phyloP scores from a whole-genome alignment of 2,888 invertebrate species.

The Tetranychus truncatus region DNA sequence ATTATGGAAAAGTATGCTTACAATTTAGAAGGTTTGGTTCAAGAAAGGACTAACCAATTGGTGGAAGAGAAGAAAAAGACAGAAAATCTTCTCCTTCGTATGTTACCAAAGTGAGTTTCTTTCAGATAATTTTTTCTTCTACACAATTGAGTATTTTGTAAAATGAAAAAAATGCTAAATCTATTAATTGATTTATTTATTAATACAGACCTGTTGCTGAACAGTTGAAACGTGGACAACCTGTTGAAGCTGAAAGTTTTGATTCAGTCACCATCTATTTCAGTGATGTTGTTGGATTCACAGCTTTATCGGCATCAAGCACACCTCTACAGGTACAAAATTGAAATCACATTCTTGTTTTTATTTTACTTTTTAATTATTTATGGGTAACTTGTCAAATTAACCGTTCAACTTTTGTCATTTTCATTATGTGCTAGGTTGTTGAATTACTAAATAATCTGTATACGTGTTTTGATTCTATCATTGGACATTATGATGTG shows the following conservation, averaged over 20 bases:
- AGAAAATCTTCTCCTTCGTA: conserved; percentile 59
- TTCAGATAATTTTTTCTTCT: background rate
- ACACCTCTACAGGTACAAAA: conserved; percentile 49
- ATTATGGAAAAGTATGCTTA: conserved; percentile 82
- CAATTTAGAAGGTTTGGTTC: conserved; percentile 61
- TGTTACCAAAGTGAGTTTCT: conserved; percentile 54
- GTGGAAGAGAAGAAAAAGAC: conserved; percentile 66
- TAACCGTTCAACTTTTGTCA: conserved; percentile 3
- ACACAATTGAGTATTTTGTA: background rate
- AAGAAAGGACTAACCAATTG: conserved; percentile 59
- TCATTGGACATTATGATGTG: conserved; percentile 66
- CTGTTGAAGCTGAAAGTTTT: conserved; percentile 54
- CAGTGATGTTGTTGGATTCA: conserved; percentile 67
- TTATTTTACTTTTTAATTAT: background rate
- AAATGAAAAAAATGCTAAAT: background rate
- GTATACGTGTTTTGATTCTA: conserved; percentile 69
- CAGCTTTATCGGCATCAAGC: conserved; percentile 54
- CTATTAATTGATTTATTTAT: background rate
- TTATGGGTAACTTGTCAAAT: conserved; percentile 14
- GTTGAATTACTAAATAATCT: conserved; percentile 69
- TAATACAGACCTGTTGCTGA: conserved; percentile 53
- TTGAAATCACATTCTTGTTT: background rate
- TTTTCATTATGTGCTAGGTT: conserved; percentile 41
- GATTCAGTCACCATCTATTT: conserved; percentile 65
- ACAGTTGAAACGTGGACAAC: conserved; percentile 54